Evolutionary conservation across 2,113 vertebrate species (phyloP), one percentile per base, ranked within the genome.

Genomic region (Eptatretus burgeri): DNA sequence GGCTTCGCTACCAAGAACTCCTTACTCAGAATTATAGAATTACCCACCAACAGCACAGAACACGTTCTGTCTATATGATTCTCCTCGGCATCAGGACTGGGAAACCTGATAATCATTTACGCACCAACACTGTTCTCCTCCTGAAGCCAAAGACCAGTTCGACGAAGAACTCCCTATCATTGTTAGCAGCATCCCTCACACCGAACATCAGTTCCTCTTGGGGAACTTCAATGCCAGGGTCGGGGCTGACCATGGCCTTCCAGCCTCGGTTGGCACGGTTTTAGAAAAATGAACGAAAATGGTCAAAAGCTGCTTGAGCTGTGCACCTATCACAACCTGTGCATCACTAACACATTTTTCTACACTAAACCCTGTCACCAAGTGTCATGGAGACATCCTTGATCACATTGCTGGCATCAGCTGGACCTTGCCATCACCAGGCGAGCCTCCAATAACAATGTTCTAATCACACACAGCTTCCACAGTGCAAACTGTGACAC

Each of bases 261-360:
- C 17, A 14, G 52, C 52, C 52, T 56, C 17, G 52, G 52, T 17
- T 17, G 17, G 14, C 52, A 56, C 52, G 52, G 52, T 17, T 14
- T 56, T 14, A 17, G 52, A 56, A 56, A 56, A 56, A 56, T 56
- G 52, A 56, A 56, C 52, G 52, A 14, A 14, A 56, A 17, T 56
- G 52, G 52, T 17, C 52, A 56, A 56, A 5, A 17, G 17, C 52
- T 56, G 17, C 52, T 56, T 56, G 52, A 56, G 52, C 52, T 56
- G 14, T 56, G 52, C 14, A 14, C 52, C 14, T 56, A 56, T n/a
- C 52, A 60, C 53, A n/a, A n/a, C n/a, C n/a, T n/a, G n/a, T n/a
- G n/a, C n/a, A n/a, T n/a, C n/a, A n/a, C n/a, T n/a, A n/a, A n/a
- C n/a, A n/a, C 52, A 56, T 56, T 56, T 5, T 56, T 56, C 17